phyloP scores from a whole-genome alignment of 2,888 invertebrate genomes.

The Lithophane socia region DNA sequence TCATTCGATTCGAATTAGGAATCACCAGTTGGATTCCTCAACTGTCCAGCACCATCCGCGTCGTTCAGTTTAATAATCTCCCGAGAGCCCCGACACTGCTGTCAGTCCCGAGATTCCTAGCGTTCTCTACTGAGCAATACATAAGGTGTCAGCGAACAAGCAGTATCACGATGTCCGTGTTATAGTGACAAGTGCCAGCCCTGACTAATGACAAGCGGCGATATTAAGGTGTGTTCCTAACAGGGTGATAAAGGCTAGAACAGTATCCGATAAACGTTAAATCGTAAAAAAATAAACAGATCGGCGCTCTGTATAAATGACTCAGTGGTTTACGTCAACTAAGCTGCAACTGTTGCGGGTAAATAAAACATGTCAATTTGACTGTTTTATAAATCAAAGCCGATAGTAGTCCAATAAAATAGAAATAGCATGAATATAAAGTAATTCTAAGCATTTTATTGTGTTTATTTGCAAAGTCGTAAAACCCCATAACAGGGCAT shows the following conservation, averaged over 20 bases:
- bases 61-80: conserved; percentile 26
- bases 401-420: not conserved
- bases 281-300: not conserved
- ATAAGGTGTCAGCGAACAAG: conserved; percentile 48
- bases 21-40: not conserved
- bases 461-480: not conserved
- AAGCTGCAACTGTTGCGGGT: too few species aligned
- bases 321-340: not conserved
- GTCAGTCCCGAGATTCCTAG: conserved; percentile 42
- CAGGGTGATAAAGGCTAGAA: not conserved
- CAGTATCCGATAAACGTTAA: too few species aligned
- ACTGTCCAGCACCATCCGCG: not conserved
- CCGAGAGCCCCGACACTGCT: conserved; percentile 3
- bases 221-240: conserved; percentile 26
- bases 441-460: not conserved
- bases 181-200: conserved; percentile 40
- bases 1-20: not conserved
- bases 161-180: conserved; percentile 31
- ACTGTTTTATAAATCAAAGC: not conserved
- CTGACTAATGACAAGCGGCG: conserved; percentile 49
- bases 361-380: not conserved
- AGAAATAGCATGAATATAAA: not conserved
- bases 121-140: conserved; percentile 46
- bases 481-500: conserved; percentile 21
- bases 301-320: too few species aligned